These are phyloP conservation scores for Pithys albifrons DNA, from an alignment of 2,113 vertebrate genomes.

Conservation along the genomic window DNA sequence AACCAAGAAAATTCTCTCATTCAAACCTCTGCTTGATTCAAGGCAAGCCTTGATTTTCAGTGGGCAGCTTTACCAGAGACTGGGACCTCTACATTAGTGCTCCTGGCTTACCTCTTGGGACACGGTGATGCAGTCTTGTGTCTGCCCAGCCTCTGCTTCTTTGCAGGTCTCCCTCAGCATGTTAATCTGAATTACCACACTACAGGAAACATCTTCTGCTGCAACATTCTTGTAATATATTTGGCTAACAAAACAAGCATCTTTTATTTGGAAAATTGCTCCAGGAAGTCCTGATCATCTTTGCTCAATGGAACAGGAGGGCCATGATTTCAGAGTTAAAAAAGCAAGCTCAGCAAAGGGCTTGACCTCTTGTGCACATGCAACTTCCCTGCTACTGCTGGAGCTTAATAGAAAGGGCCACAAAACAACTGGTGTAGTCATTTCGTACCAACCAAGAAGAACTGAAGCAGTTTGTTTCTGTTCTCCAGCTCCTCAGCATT, in stretches of 20 bases:
- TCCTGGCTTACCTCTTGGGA: neutral
- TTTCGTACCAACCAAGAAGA: neutral
- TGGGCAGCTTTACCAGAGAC: neutral
- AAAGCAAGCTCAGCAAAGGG: neutral
- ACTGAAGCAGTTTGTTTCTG: neutral
- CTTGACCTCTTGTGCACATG: neutral
- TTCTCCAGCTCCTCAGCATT: neutral
- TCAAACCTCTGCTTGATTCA: neutral
- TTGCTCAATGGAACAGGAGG: neutral
- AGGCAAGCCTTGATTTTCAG: neutral
- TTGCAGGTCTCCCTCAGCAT: neutral
- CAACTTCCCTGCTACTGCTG: neutral
- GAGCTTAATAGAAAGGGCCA: neutral
- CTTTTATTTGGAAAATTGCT: conserved; percentile 48
- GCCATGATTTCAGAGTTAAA: neutral
- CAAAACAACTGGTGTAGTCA: neutral
- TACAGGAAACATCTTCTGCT: neutral
- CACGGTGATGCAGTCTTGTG: neutral
- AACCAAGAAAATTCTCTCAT: neutral
- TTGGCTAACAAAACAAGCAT: neutral
- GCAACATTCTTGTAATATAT: conserved; percentile 14
- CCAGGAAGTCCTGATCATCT: neutral
- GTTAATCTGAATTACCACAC: neutral
- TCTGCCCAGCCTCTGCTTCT: neutral
- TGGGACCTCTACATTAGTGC: neutral